Conservation (phyloP, 2,113 vertebrate genomes). For the Microtus oregoni region DNA sequence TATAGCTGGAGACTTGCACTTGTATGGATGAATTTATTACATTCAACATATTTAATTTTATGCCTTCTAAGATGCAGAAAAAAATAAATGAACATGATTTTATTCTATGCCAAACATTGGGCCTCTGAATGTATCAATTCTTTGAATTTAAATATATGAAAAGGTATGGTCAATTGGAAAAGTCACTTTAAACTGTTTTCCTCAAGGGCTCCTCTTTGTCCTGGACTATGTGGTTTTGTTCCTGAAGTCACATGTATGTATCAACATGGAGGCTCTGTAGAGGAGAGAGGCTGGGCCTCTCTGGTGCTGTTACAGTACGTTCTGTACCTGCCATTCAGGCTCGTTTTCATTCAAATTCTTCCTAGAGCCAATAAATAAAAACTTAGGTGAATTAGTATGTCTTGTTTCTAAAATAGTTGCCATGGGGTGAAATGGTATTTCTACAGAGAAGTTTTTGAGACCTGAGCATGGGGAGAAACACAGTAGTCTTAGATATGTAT, state of each 20-base stretch:
- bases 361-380: constrained; percentile 77
- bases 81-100: constrained; percentile 94
- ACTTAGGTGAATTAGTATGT: constrained; percentile 79
- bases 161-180: constrained; percentile 79
- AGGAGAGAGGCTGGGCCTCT: constrained; percentile 61
- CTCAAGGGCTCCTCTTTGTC: constrained; percentile 79
- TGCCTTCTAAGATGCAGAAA: constrained; percentile 90
- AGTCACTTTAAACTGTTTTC: constrained; percentile 75
- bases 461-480: neutral
- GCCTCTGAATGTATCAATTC: constrained; percentile 86
- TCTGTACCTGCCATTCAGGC: constrained; percentile 78
- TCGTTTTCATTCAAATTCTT: constrained; percentile 81
- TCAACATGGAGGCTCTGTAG: constrained; percentile 64
- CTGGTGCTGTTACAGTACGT: constrained; percentile 72
- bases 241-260: constrained; percentile 68
- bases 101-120: constrained; percentile 90
- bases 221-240: constrained; percentile 79
- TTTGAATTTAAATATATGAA: constrained; percentile 83
- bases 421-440: constrained; percentile 77
- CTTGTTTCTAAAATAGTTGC: constrained; percentile 79
- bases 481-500: neutral
- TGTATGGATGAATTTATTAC: constrained; percentile 92
- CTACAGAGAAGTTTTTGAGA: constrained; percentile 35
- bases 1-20: constrained; percentile 91
- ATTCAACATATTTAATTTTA: constrained; percentile 91